Percentiles rank a stretch among this genome's conserved stretches.
These are phyloP conservation scores for Girardinus metallicus DNA, from an alignment of 2,797 vertebrate genomes.

Conservation along the genomic window DNA sequence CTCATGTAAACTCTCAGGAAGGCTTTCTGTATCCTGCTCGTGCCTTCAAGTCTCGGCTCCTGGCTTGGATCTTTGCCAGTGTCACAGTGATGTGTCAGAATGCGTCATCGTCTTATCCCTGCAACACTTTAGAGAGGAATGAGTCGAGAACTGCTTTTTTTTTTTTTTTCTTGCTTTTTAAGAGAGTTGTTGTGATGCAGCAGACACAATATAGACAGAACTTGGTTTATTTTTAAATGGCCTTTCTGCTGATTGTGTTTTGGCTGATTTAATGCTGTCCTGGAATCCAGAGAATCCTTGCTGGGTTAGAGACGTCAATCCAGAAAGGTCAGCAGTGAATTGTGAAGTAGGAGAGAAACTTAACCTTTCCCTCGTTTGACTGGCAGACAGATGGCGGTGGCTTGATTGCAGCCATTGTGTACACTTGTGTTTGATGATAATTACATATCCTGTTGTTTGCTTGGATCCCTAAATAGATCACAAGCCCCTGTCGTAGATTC, in stretches of 20 bases:
- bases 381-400: constrained; percentile 70
- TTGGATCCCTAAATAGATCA: constrained; percentile 67
- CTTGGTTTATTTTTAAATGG: constrained; percentile 63
- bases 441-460: constrained; percentile 79
- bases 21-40: constrained; percentile 33
- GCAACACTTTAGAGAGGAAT: constrained; percentile 41
- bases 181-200: background rate
- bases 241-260: constrained; percentile 53
- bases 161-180: constrained; percentile 20
- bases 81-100: constrained; percentile 57
- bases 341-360: constrained; percentile 57
- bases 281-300: constrained; percentile 55
- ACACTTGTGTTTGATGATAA: constrained; percentile 81
- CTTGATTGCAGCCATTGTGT: constrained; percentile 81
- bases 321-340: constrained; percentile 71
- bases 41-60: constrained; percentile 49
- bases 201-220: constrained; percentile 12
- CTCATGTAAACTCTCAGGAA: constrained; percentile 43
- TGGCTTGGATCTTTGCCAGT: constrained; percentile 43
- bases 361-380: constrained; percentile 68
- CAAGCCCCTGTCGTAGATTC: constrained; percentile 44
- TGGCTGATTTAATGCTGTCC: constrained; percentile 61
- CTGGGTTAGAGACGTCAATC: constrained; percentile 44
- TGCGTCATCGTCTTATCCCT: constrained; percentile 50
- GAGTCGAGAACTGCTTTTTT: constrained; percentile 22